A percentile compares a stretch with the other conserved stretches of the same genome.
Conservation (phyloP, 2,113 vertebrate genomes). For the Spilogale gracilis region DNA sequence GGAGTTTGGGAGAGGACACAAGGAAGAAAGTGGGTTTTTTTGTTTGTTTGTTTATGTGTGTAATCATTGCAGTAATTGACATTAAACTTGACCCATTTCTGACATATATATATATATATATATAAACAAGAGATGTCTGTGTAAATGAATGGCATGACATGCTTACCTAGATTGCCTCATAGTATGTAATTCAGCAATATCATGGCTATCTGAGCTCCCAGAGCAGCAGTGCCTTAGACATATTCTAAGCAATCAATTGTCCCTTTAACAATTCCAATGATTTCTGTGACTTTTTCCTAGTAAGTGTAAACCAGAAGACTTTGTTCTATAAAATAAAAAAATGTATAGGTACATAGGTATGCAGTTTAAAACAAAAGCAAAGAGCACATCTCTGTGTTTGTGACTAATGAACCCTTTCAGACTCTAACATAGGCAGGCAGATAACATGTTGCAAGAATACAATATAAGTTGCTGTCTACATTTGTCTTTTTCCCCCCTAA, state of each 20-base stretch:
- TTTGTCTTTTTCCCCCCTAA: not conserved
- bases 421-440: not conserved
- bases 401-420: not conserved
- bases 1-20: not conserved
- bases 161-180: not conserved
- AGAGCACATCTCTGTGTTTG: not conserved
- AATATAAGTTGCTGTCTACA: not conserved
- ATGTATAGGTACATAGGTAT: not conserved
- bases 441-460: not conserved
- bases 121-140: not conserved
- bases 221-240: not conserved
- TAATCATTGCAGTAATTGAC: not conserved
- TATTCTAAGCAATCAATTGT: not conserved
- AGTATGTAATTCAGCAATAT: not conserved
- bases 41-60: not conserved
- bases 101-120: not conserved
- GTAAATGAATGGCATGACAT: not conserved
- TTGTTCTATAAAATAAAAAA: not conserved
- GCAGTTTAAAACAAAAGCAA: constrained; percentile 39
- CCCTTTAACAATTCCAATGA: not conserved
- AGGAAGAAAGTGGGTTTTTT: not conserved
- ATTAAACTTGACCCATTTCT: not conserved
- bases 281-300: not conserved
- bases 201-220: not conserved
- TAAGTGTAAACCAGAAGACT: not conserved